Conservation (phyloP, 2,113 vertebrate species). For the Anhinga rufa region DNA sequence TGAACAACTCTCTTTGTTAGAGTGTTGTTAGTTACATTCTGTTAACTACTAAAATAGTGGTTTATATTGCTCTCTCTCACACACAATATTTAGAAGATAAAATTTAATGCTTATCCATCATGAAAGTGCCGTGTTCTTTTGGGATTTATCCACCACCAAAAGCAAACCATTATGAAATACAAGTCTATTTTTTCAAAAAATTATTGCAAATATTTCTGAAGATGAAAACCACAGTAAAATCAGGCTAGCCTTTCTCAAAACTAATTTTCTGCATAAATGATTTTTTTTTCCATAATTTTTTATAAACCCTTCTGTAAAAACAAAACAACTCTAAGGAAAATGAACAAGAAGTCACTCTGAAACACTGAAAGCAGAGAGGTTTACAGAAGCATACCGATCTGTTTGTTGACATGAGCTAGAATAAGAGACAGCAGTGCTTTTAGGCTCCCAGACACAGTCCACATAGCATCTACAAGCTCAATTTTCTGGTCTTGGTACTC, state of each 20-base stretch:
- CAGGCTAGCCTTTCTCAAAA: background rate
- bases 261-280: background rate
- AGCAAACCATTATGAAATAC: background rate
- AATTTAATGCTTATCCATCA: background rate
- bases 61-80: background rate
- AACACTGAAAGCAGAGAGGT: background rate
- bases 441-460: background rate
- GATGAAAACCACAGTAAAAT: background rate
- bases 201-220: background rate
- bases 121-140: background rate
- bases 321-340: background rate
- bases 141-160: background rate
- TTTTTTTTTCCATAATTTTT: background rate
- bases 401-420: background rate
- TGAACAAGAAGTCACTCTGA: background rate
- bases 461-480: background rate
- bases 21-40: background rate
- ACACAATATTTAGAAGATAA: background rate
- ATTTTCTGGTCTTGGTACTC: background rate
- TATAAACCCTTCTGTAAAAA: background rate
- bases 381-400: background rate
- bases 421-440: background rate
- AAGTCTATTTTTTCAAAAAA: background rate
- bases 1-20: background rate
- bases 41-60: background rate